Conservation (phyloP, 2,113 vertebrate species). For the Zosterops lateralis region DNA sequence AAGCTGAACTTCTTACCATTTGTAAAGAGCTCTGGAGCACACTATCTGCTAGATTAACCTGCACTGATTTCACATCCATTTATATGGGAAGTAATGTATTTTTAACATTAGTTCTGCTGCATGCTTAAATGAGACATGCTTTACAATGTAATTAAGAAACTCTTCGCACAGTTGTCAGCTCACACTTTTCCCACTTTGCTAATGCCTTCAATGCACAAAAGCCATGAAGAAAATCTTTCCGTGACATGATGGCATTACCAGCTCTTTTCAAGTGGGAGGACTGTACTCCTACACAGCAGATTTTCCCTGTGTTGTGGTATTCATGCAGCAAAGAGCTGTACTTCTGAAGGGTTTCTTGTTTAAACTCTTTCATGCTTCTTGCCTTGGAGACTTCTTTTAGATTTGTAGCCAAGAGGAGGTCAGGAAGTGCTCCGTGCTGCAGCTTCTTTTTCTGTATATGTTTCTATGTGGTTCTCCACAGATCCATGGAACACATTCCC, state of each 20-base stretch:
- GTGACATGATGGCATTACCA: conserved; percentile 78
- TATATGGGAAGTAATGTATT: neutral
- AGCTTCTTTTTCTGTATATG: conserved; percentile 66
- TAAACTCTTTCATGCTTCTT: conserved; percentile 62
- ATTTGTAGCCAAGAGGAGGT: conserved; percentile 61
- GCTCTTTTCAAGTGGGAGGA: conserved; percentile 77
- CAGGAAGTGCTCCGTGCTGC: conserved; percentile 60
- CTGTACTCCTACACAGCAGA: conserved; percentile 75
- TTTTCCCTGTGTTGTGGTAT: conserved; percentile 81
- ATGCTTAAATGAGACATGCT: conserved; percentile 27
- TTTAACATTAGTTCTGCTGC: conserved; percentile 15
- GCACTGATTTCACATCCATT: neutral
- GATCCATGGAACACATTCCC: conserved; percentile 56
- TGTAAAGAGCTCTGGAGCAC: neutral
- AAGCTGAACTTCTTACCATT: neutral
- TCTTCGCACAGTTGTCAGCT: conserved; percentile 22
- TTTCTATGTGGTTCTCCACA: conserved; percentile 70
- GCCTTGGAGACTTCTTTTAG: conserved; percentile 53
- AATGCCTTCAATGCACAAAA: conserved; percentile 57
- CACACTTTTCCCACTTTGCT: conserved; percentile 39
- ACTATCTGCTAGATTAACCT: neutral
- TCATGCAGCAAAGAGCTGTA: conserved; percentile 65
- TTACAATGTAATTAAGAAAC: conserved; percentile 55
- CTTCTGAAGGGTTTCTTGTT: conserved; percentile 69
- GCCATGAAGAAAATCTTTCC: conserved; percentile 65